Base-by-base conservation (phyloP, 1,140 invertebrate species). In the Aporrectodea caliginosa region DNA sequence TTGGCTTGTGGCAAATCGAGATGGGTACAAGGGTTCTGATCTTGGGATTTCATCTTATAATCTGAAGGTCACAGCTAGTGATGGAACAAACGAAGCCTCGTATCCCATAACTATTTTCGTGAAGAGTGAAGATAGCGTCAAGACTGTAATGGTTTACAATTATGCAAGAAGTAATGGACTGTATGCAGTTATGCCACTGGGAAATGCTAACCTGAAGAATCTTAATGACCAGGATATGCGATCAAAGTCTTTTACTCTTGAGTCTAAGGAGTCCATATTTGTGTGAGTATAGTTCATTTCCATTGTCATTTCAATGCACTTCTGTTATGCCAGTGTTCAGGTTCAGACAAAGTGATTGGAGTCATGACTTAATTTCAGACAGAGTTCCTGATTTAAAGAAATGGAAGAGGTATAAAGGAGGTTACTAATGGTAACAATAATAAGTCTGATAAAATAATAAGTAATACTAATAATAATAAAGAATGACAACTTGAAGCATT, bases 121-220 rank as follows among this genome's bases (percentile, higher is more conserved):
- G 1, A 32, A 76, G 35, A 68, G 35, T 6, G 22, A 27, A 32
- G 75, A 95, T 0, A 97, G 97, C 0, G 93, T 93, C 0, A 98
- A 98, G 89, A 94, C 97, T 80, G 98, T 98, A 82, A 94, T 97
- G 86, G 95, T 98, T 0, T 98, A 98, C 88, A 98, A 97, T 88
- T 98, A 97, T 85, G 75, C 43, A 31, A 35, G 75, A 58, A n/a
- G 27, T n/a, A 93, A 92, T 93, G 89, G 92, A 14, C 58, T n/a
- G 29, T 77, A 79, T 16, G 35, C 1, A 1, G 32, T 33, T 35
- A 30, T 80, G 6, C 58, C 33, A 1, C 96, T 99, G 81, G 97
- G 97, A 32, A 90, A 95, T 80, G 96, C 98, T 1, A 97, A 98
- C 87, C 95, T 98, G 0, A 95, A 96, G 86, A 97, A 99, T 89